A percentile compares a stretch with the other conserved stretches of the same genome.
Evolutionary conservation across 2,888 invertebrate genomes (phyloP).

Genomic region (Cybosia mesomella): DNA sequence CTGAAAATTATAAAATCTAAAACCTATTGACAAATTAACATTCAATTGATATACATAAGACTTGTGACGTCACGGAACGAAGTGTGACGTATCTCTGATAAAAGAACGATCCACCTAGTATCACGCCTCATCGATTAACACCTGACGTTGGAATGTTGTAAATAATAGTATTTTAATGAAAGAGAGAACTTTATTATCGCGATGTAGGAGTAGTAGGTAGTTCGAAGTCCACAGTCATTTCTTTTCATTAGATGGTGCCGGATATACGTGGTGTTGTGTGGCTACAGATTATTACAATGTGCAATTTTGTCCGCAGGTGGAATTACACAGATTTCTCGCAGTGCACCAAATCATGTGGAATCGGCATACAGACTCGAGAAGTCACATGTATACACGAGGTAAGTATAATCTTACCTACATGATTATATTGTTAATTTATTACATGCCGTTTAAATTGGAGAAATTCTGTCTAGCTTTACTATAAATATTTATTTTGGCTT

Average conservation of each 20-base stretch:
- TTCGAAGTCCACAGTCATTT: neutral
- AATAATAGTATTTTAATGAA: neutral
- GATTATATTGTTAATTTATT: neutral
- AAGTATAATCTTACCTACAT: constrained; percentile 30
- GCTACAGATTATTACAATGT: neutral
- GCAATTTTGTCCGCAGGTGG: constrained; percentile 88
- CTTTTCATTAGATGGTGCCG: neutral
- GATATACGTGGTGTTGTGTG: neutral
- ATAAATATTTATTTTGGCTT: neutral
- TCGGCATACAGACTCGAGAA: constrained; percentile 96
- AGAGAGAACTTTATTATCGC: neutral
- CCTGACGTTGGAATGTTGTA: neutral
- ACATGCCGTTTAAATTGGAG: neutral
- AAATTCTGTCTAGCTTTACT: neutral
- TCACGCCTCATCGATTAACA: no score
- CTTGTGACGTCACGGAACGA: no score
- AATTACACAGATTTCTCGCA: constrained; percentile 95
- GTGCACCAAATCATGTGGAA: constrained; percentile 97
- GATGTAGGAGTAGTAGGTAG: neutral
- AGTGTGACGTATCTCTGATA: no score
- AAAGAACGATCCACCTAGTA: no score
- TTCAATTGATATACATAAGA: no score
- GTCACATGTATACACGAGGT: constrained; percentile 95
- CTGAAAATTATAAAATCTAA: neutral
- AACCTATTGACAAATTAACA: no score